These are phyloP conservation scores for Austrolebias charrua DNA, from an alignment of 2,797 vertebrate species.

Conservation along the genomic window DNA sequence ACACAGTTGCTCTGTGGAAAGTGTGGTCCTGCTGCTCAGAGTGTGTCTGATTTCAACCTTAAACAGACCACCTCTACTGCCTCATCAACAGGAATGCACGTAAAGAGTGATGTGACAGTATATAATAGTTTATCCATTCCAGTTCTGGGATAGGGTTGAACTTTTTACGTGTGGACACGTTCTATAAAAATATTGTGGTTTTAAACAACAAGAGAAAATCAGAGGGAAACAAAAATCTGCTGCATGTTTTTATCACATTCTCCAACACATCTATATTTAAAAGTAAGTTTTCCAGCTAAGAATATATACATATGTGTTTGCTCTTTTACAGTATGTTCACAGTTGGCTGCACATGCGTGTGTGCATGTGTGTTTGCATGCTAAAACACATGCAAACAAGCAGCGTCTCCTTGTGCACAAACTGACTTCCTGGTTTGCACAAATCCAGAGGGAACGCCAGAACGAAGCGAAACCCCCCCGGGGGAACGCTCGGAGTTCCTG, in stretches of 20 bases:
- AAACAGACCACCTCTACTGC: too few species aligned
- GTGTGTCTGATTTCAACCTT: too few species aligned
- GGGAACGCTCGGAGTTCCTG: constrained; percentile 49
- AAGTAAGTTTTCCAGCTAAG: neutral
- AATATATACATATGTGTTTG: constrained; percentile 4
- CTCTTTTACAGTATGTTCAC: constrained; percentile 14
- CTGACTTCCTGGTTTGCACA: constrained; percentile 50
- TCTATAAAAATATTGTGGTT: neutral
- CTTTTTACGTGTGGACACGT: too few species aligned
- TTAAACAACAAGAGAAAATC: neutral
- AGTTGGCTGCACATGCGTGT: constrained; percentile 30
- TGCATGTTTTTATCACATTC: too few species aligned
- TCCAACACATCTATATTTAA: neutral
- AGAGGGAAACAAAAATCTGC: too few species aligned
- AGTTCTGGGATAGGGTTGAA: too few species aligned
- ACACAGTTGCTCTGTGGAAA: too few species aligned
- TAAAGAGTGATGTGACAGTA: too few species aligned
- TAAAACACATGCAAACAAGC: constrained; percentile 36
- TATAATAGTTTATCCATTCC: too few species aligned
- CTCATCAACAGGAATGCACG: too few species aligned
- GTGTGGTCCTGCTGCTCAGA: too few species aligned
- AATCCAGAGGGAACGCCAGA: constrained; percentile 52
- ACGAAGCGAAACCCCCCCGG: constrained; percentile 31
- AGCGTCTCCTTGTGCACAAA: constrained; percentile 16
- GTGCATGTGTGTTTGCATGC: constrained; percentile 16